Evolutionary conservation across 2,113 vertebrate species (phyloP), one percentile per base, ranked within the genome.

Genomic region (Circaetus cinerascens): DNA sequence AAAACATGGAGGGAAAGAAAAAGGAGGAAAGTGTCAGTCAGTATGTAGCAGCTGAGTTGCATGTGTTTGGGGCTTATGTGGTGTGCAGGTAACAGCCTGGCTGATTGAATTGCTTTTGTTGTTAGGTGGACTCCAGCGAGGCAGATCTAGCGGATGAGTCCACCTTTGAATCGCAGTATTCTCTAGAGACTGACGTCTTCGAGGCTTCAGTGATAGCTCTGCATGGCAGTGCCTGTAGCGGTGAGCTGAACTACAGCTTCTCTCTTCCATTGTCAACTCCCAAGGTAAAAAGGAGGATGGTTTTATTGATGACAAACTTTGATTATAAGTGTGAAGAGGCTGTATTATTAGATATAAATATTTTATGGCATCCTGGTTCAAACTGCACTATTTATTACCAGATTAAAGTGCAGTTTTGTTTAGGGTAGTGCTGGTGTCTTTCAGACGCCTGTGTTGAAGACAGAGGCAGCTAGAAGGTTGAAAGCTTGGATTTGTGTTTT

Each of bases 91-190:
- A 92, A 43, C 67, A 86, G 90, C 73, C 75, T 81, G 45, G 15
- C 89, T 93, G 96, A 93, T 78, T 64, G 41, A 97, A 88, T 45
- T 97, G 71, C 81, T 95, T 96, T 93, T 97, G 82, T 94, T 97
- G 60, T 72, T 98, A 99, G 99, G 99, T 99, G 94, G 99, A 99
- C 93, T 98, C 98, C 73, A 93, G 97, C 2, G 99, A 99, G 62
- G 96, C 97, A 86, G 99, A 99, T 91, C 82, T 99, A 80, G 95
- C 60, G 50, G 98, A 98, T 63, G 99, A 99, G 50, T 98, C 98
- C 94, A 85, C 94, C 34, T 97, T 99, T 78, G 98, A 98, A 76
- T 98, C 95, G 2, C 97, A 97, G 50, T 99, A 96, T 94, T 98
- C 98, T 34, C 96, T 95, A 10, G 98, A 98, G 25, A 98, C 98